Percentiles rank a stretch among this genome's conserved stretches.
These are phyloP conservation scores for Drosophila truncata DNA, from an alignment of 1,140 invertebrate species.

Conservation along the genomic window DNA sequence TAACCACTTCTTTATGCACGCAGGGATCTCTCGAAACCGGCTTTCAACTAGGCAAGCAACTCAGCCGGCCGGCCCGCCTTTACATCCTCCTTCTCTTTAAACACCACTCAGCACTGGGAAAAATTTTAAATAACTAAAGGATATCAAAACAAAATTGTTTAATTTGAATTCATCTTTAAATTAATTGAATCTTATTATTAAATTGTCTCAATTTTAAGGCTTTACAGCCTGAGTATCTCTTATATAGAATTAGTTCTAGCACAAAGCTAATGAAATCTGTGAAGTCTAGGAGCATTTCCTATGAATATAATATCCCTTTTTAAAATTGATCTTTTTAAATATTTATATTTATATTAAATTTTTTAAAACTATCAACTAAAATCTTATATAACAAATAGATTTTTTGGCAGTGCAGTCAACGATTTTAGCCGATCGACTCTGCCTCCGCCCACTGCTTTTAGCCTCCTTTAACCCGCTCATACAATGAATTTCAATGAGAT, in stretches of 20 bases:
- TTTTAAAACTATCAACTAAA: neutral
- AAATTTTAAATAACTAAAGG: neutral
- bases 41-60: slow-evolving; percentile 54
- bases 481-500: slow-evolving; percentile 22
- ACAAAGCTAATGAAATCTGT: neutral
- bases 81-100: slow-evolving; percentile 7
- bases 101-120: slow-evolving; percentile 2
- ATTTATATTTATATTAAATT: neutral
- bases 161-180: no score
- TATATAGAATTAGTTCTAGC: neutral
- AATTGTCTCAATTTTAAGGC: neutral
- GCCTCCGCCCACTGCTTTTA: slow-evolving; percentile 5
- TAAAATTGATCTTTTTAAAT: neutral
- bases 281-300: neutral
- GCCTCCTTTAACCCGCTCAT: slow-evolving; percentile 19
- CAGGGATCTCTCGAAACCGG: slow-evolving; percentile 63
- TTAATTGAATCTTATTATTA: neutral
- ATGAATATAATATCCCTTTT: neutral
- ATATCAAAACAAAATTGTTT: neutral
- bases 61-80: slow-evolving; percentile 40
- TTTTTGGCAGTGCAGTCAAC: neutral
- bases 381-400: neutral
- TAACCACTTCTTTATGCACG: slow-evolving; percentile 46
- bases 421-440: slow-evolving; percentile 13
- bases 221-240: neutral